Percentiles rank a stretch among this genome's conserved stretches.
These are phyloP conservation scores for Chloropsis hardwickii DNA, from an alignment of 2,113 vertebrate genomes.

Conservation along the genomic window DNA sequence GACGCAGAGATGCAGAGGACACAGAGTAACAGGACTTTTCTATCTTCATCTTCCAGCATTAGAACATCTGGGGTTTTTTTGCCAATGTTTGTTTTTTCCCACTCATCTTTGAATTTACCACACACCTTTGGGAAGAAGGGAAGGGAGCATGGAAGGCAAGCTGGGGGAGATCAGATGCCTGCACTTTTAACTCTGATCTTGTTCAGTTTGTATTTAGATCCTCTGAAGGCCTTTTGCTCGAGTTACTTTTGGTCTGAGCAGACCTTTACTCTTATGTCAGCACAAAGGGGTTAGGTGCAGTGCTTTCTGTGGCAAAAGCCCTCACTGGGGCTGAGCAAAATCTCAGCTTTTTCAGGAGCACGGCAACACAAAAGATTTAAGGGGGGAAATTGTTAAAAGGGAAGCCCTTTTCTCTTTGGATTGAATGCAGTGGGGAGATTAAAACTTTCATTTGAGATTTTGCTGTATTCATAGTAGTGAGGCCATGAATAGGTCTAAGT, in stretches of 20 bases:
- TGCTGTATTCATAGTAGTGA: conserved; percentile 82
- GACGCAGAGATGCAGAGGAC: neutral
- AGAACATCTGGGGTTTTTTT: too few species aligned
- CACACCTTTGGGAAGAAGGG: neutral
- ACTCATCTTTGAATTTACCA: rapidly evolving
- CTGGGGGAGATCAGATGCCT: neutral
- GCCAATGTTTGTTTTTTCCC: neutral
- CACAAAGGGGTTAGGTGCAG: conserved; percentile 78
- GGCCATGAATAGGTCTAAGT: conserved; percentile 75
- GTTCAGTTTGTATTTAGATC: conserved; percentile 7
- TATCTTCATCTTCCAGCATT: neutral
- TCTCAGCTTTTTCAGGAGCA: conserved; percentile 79
- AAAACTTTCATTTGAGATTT: conserved; percentile 87
- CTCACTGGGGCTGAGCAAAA: conserved; percentile 79
- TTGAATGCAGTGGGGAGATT: conserved; percentile 84
- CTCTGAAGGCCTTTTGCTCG: conserved; percentile 45
- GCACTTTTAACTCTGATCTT: conserved; percentile 35
- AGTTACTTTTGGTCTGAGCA: conserved; percentile 65
- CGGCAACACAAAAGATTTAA: conserved; percentile 81
- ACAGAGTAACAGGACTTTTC: neutral
- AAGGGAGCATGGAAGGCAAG: neutral
- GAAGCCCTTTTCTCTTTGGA: conserved; percentile 81
- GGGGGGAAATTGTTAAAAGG: conserved; percentile 85
- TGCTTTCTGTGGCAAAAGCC: conserved; percentile 78
- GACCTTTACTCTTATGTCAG: conserved; percentile 55